Conservation (phyloP, 1,140 invertebrate genomes). For the Dreissena rostriformis region DNA sequence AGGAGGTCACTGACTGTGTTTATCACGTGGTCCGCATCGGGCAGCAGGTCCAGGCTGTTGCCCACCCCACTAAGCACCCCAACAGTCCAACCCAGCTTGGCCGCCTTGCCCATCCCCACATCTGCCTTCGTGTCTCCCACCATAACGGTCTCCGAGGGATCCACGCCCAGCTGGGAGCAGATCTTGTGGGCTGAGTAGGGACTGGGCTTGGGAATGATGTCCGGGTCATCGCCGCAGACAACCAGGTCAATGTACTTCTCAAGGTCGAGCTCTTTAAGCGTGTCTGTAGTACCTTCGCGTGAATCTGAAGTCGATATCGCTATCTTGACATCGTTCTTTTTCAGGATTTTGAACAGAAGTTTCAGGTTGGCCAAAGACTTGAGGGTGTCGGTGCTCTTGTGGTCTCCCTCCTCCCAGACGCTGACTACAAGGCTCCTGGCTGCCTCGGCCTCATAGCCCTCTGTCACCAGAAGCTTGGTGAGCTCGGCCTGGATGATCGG, state of each 20-base stretch:
- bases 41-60: constrained; percentile 69
- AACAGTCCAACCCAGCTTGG: constrained; percentile 81
- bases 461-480: constrained; percentile 75
- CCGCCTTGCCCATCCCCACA: constrained; percentile 81
- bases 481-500: constrained; percentile 74
- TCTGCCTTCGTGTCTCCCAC: constrained; percentile 83
- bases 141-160: constrained; percentile 81
- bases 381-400: constrained; percentile 65
- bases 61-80: constrained; percentile 80
- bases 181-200: constrained; percentile 82
- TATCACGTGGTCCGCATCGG: constrained; percentile 75
- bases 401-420: constrained; percentile 72
- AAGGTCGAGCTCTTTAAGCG: constrained; percentile 76
- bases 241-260: constrained; percentile 78
- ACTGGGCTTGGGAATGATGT: constrained; percentile 81
- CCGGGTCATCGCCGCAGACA: constrained; percentile 82
- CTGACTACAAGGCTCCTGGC: constrained; percentile 65
- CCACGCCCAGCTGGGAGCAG: constrained; percentile 79
- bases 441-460: constrained; percentile 72
- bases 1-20: constrained; percentile 74
- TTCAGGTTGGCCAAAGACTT: constrained; percentile 79
- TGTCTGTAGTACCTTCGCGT: constrained; percentile 76
- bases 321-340: constrained; percentile 81
- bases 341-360: constrained; percentile 80
- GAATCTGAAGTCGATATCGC: constrained; percentile 83